Evolutionary conservation across 2,113 vertebrate genomes (phyloP).

Genomic region (Gambusia holbrooki): DNA sequence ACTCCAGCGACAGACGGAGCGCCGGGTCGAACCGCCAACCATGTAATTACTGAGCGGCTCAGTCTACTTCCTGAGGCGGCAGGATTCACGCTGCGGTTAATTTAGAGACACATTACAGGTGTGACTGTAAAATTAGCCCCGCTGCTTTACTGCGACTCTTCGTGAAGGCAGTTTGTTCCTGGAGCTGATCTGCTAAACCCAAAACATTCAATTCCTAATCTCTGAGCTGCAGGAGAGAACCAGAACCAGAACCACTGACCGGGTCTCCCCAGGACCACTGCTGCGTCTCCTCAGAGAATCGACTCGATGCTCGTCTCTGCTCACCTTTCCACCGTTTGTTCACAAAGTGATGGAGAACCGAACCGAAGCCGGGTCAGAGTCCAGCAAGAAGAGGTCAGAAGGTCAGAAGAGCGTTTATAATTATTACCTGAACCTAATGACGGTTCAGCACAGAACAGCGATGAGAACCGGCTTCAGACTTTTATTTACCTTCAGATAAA

Average conservation of each 20-base stretch:
- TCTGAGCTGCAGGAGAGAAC: too few species aligned
- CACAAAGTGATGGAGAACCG: background rate
- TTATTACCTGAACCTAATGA: background rate
- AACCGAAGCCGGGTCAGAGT: background rate
- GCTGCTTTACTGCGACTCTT: background rate
- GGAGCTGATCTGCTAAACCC: background rate
- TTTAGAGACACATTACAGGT: background rate
- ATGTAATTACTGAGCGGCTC: constrained; percentile 14
- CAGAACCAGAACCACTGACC: too few species aligned
- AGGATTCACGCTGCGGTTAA: background rate
- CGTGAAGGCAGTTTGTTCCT: background rate
- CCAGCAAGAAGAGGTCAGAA: background rate
- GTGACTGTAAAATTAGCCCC: background rate
- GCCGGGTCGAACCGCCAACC: constrained; percentile 11
- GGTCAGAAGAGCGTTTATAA: background rate
- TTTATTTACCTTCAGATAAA: too few species aligned
- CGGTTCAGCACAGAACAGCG: background rate
- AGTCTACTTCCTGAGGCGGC: constrained; percentile 13
- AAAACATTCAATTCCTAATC: background rate
- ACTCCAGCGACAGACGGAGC: constrained; percentile 2
- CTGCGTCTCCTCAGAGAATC: too few species aligned
- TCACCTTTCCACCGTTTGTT: constrained; percentile 30
- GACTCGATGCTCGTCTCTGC: constrained; percentile 20
- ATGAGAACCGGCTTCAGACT: too few species aligned
- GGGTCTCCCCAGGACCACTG: too few species aligned